These are phyloP conservation scores for Australoheros facetus DNA, from an alignment of 2,797 vertebrate species.

Conservation along the genomic window DNA sequence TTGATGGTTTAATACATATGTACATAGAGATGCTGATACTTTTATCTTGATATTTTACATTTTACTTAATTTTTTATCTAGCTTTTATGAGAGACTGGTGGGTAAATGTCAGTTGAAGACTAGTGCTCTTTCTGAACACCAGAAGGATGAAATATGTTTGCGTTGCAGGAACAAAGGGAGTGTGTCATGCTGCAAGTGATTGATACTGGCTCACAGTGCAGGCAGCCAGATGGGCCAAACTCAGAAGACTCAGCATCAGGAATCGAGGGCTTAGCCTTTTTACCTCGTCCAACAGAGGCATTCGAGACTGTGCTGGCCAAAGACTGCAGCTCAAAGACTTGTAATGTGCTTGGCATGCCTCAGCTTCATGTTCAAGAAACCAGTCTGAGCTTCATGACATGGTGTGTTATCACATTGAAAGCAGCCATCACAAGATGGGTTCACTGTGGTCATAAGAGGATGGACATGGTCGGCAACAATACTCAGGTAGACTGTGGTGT, in stretches of 20 bases:
- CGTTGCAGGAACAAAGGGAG: constrained; percentile 67
- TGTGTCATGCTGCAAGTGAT: constrained; percentile 59
- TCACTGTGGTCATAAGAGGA: neutral
- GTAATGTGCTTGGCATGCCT: constrained; percentile 43
- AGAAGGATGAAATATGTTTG: constrained; percentile 71
- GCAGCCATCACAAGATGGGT: neutral
- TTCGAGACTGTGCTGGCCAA: constrained; percentile 28
- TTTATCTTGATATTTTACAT: neutral
- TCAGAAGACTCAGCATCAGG: constrained; percentile 21
- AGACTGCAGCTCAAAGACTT: constrained; percentile 35
- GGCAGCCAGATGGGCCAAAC: constrained; percentile 49
- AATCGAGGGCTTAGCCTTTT: constrained; percentile 43
- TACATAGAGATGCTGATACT: neutral
- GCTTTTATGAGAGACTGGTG: constrained; percentile 33
- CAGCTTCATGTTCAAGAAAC: neutral
- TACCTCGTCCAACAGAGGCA: constrained; percentile 17
- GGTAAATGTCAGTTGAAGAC: constrained; percentile 56
- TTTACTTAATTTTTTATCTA: constrained; percentile 8
- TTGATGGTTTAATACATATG: neutral
- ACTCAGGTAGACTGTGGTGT: neutral
- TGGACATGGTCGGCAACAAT: neutral
- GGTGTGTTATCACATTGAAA: neutral
- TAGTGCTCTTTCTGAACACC: constrained; percentile 25
- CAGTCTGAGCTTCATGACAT: neutral
- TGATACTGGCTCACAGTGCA: constrained; percentile 55